phyloP scores from a whole-genome alignment of 1,140 invertebrate species.

The Drosophila chauvacae region DNA sequence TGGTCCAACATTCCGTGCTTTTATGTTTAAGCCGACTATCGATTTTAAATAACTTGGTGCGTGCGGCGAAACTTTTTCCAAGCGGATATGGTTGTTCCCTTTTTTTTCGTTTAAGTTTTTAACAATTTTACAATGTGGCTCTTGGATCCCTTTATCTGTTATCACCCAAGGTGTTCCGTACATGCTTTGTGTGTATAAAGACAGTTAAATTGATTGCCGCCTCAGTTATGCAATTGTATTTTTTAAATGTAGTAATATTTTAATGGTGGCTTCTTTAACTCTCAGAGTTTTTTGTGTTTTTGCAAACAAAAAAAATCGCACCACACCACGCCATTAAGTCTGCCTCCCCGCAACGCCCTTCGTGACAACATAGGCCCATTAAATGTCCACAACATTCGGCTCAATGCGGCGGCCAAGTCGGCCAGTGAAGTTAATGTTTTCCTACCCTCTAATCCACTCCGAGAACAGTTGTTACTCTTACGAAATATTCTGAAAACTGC shows the following conservation, averaged over 20 bases:
- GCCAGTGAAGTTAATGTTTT: conserved; percentile 24
- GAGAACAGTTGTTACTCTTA: conserved; percentile 8
- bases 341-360: conserved; percentile 17
- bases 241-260: conserved; percentile 13
- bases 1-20: conserved; percentile 37
- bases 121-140: neutral
- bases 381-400: conserved; percentile 27
- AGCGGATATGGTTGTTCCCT: neutral
- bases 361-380: conserved; percentile 31
- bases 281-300: neutral
- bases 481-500: conserved; percentile 21
- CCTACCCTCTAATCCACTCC: conserved; percentile 26
- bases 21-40: conserved; percentile 46
- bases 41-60: conserved; percentile 33
- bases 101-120: neutral
- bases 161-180: neutral
- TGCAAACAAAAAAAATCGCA: conserved; percentile 1
- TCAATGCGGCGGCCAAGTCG: conserved; percentile 17
- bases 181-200: neutral
- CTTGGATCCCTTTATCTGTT: neutral
- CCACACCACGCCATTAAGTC: neutral
- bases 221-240: conserved; percentile 24
- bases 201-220: neutral
- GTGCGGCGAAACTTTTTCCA: conserved; percentile 20
- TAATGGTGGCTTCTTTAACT: too few relatives aligned